These are phyloP conservation scores for Cantharis rustica DNA, from an alignment of 2,888 invertebrate genomes.

Conservation along the genomic window DNA sequence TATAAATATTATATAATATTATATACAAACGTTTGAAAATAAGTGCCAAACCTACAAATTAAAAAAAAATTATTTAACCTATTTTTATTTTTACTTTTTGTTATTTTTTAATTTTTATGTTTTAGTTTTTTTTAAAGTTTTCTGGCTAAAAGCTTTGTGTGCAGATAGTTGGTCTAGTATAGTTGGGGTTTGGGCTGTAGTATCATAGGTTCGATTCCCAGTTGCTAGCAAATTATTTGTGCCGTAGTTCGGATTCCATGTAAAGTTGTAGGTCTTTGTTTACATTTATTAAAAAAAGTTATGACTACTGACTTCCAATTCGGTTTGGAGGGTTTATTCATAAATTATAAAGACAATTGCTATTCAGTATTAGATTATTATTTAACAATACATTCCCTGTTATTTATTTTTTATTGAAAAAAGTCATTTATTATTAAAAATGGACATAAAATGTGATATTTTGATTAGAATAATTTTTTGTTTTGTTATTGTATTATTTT, in stretches of 20 bases:
- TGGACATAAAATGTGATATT: not conserved
- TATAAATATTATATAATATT: not conserved
- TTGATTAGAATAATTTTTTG: not conserved
- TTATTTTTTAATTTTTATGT: not conserved
- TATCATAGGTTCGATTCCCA: too few relatives aligned
- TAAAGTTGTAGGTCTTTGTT: too few relatives aligned
- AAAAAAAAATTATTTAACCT: too few relatives aligned
- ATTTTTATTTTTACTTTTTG: too few relatives aligned
- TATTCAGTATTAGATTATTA: not conserved
- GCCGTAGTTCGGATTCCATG: too few relatives aligned
- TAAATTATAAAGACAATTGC: too few relatives aligned
- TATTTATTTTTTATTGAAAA: not conserved
- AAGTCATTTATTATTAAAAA: not conserved
- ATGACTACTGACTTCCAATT: too few relatives aligned
- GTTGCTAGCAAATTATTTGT: too few relatives aligned
- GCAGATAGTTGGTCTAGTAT: too few relatives aligned
- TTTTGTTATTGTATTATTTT: conserved; percentile 15
- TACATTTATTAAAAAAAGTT: too few relatives aligned
- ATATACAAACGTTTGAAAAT: not conserved
- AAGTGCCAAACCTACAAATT: not conserved
- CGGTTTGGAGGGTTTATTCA: too few relatives aligned
- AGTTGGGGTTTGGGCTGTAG: too few relatives aligned
- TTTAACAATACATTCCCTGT: not conserved
- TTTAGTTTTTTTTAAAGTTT: not conserved
- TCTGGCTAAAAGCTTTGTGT: not conserved